Evolutionary conservation across 1,140 invertebrate species (phyloP).

Genomic region (Drosophila repletoides): DNA sequence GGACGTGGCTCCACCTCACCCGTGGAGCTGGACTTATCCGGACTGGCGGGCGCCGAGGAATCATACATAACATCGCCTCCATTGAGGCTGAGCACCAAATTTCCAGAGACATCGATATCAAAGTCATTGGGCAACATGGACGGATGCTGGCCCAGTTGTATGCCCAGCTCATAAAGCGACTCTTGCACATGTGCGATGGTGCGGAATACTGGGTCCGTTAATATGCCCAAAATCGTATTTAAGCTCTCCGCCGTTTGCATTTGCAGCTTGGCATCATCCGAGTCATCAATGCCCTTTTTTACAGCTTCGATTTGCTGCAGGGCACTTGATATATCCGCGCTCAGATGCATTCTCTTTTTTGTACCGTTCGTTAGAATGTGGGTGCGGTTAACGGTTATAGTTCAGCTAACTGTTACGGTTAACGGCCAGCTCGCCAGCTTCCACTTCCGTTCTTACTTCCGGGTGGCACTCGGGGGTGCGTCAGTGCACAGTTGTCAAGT

Average conservation of each 20-base stretch:
- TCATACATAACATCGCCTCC: slow-evolving; percentile 83
- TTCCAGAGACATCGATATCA: slow-evolving; percentile 88
- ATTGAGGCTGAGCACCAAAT: slow-evolving; percentile 86
- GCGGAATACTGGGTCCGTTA: slow-evolving; percentile 96
- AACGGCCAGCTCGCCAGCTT: slow-evolving; percentile 25
- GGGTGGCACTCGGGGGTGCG: no score
- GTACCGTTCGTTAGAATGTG: slow-evolving; percentile 6
- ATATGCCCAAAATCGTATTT: slow-evolving; percentile 91
- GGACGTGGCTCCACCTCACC: slow-evolving; percentile 83
- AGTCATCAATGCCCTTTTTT: slow-evolving; percentile 88
- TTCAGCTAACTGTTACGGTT: no score
- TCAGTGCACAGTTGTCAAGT: slow-evolving; percentile 31
- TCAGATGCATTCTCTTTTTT: slow-evolving; percentile 75
- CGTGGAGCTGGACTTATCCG: slow-evolving; percentile 63
- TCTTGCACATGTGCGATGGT: slow-evolving; percentile 96
- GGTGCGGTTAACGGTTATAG: slow-evolving; percentile 51
- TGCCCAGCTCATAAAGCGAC: slow-evolving; percentile 90
- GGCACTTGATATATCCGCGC: slow-evolving; percentile 87
- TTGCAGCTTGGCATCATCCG: slow-evolving; percentile 88
- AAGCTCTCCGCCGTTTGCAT: slow-evolving; percentile 92
- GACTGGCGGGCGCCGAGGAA: slow-evolving; percentile 79
- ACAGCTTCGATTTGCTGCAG: slow-evolving; percentile 91
- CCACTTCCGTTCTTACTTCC: no score
- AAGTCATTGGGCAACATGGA: slow-evolving; percentile 96
- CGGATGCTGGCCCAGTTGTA: slow-evolving; percentile 92